A percentile compares a stretch with the other conserved stretches of the same genome.
Conservation (phyloP, 2,113 vertebrate species). For the Entelurus aequoreus region DNA sequence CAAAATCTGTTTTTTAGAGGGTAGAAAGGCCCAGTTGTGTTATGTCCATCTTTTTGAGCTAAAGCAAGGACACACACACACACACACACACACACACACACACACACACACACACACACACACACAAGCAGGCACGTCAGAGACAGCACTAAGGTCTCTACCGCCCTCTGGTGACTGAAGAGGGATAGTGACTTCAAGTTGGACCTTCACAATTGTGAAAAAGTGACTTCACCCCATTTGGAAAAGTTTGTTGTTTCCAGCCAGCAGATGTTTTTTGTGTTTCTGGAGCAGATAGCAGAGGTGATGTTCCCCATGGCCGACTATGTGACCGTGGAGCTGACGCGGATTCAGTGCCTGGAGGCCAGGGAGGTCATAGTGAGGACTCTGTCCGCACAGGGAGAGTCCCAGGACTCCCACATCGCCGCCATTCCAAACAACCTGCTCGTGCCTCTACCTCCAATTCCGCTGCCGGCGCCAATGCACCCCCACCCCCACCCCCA, state of each 20-base stretch:
- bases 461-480: conserved; percentile 62
- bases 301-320: conserved; percentile 84
- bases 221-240: too few relatives aligned
- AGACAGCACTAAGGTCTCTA: conserved; percentile 8
- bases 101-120: neutral
- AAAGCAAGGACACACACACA: too few relatives aligned
- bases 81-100: too few relatives aligned
- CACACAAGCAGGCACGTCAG: conserved; percentile 7
- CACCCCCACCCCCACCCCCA: conserved; percentile 65
- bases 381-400: conserved; percentile 89
- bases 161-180: conserved; percentile 55
- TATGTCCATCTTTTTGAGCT: too few relatives aligned
- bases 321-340: conserved; percentile 75
- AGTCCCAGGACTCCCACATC: conserved; percentile 82
- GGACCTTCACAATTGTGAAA: too few relatives aligned
- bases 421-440: conserved; percentile 83
- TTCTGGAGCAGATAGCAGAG: conserved; percentile 81
- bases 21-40: too few relatives aligned
- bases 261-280: neutral
- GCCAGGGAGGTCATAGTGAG: conserved; percentile 83
- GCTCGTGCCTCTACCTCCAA: conserved; percentile 80
- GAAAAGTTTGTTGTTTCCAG: too few relatives aligned
- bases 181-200: too few relatives aligned
- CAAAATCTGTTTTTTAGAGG: too few relatives aligned
- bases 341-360: conserved; percentile 80